These are phyloP conservation scores for Phallusia fumigata DNA, from an alignment of 23 tunicate species.

Conservation along the genomic window DNA sequence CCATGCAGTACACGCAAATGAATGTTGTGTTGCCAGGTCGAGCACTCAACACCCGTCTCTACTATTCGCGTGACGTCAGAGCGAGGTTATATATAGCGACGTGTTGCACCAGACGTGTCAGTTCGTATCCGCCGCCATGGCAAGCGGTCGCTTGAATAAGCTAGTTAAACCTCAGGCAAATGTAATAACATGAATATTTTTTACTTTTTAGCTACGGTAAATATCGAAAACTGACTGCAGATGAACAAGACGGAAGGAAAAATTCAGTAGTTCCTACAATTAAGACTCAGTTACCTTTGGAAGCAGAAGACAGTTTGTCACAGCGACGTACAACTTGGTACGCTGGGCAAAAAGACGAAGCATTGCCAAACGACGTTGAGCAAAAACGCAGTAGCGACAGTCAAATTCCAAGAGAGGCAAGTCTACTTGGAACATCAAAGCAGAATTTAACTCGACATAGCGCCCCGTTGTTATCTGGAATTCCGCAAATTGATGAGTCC, in stretches of 20 bases:
- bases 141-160: too few species aligned
- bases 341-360: conserved; percentile 4
- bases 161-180: too few species aligned
- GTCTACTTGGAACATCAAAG: neutral
- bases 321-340: conserved; percentile 24
- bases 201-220: conserved; percentile 12
- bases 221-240: conserved; percentile 15
- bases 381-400: neutral
- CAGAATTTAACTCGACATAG: neutral
- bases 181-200: neutral
- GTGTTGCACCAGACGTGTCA: conserved; percentile 1
- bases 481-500: neutral
- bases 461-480: neutral
- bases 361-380: neutral
- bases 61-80: neutral
- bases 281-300: neutral
- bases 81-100: conserved; percentile 6
- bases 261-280: neutral
- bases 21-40: too few species aligned
- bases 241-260: neutral
- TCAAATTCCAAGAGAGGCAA: neutral
- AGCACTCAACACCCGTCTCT: too few species aligned
- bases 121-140: neutral
- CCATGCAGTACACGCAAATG: too few species aligned
- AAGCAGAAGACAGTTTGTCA: neutral